These are phyloP conservation scores for Characodon lateralis DNA, from an alignment of 2,797 vertebrate species.

Conservation along the genomic window DNA sequence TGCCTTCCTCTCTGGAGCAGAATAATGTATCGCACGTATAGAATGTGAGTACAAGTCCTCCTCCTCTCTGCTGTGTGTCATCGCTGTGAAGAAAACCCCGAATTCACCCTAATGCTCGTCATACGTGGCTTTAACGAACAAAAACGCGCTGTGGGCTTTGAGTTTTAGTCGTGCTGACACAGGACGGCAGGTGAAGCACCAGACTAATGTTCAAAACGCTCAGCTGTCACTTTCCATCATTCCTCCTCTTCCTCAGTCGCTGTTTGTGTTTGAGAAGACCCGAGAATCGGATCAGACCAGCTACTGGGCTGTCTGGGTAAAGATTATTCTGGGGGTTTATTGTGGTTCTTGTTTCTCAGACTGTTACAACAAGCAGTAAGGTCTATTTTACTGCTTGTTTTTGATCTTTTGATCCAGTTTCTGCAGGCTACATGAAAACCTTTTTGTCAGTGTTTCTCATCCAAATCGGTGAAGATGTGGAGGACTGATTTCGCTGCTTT, in stretches of 20 bases:
- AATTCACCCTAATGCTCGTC: slow-evolving; percentile 11
- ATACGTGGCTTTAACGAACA: slow-evolving; percentile 6
- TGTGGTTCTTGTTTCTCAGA: neutral
- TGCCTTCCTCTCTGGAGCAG: slow-evolving; percentile 93
- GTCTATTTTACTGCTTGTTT: neutral
- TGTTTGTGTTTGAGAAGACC: neutral
- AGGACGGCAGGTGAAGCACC: neutral
- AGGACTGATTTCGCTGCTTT: neutral
- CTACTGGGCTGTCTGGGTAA: neutral
- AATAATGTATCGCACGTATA: slow-evolving; percentile 99
- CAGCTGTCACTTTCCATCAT: neutral
- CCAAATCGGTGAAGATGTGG: neutral
- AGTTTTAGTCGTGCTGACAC: slow-evolving; percentile 8
- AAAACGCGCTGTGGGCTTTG: slow-evolving; percentile 4
- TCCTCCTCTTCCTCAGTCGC: neutral
- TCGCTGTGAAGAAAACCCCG: neutral
- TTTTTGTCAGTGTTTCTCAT: neutral
- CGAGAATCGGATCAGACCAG: neutral
- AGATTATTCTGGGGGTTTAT: neutral
- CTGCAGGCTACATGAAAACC: neutral
- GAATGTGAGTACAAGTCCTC: slow-evolving; percentile 94
- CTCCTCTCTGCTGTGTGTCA: slow-evolving; percentile 35
- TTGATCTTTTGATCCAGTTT: neutral
- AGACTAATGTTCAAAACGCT: neutral
- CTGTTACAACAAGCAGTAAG: neutral